Evolutionary conservation across 1,140 invertebrate genomes (phyloP).

Genomic region (Orius laevigatus): DNA sequence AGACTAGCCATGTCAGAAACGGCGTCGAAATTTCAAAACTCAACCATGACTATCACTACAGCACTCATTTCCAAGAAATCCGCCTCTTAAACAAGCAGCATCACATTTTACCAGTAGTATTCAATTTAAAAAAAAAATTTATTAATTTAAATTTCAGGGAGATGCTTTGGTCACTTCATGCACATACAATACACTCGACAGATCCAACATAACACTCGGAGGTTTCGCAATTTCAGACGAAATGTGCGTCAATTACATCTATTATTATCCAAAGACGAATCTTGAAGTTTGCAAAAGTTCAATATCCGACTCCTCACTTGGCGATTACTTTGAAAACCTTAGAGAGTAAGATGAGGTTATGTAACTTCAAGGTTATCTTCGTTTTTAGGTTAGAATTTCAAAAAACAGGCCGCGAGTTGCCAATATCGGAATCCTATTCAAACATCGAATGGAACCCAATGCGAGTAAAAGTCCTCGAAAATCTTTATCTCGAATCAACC

Average conservation of each 20-base stretch:
- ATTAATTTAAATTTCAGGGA: conserved; percentile 46
- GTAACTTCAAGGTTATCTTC: too few relatives aligned
- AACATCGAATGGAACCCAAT: conserved; percentile 70
- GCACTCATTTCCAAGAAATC: conserved; percentile 97
- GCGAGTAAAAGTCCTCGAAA: conserved; percentile 48
- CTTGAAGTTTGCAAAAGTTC: conserved; percentile 97
- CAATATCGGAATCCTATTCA: conserved; percentile 59
- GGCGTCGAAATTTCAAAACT: conserved; percentile 61
- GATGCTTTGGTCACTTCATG: conserved; percentile 86
- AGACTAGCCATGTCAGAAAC: conserved; percentile 69
- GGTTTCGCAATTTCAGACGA: conserved; percentile 96
- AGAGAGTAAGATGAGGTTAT: conserved; percentile 57
- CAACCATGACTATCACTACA: conserved; percentile 91
- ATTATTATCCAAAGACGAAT: conserved; percentile 84
- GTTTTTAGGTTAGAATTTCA: conserved; percentile 53
- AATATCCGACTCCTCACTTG: conserved; percentile 60
- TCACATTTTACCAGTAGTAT: conserved; percentile 65
- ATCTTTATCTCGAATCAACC: conserved; percentile 62
- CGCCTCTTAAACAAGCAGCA: conserved; percentile 62
- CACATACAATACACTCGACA: conserved; percentile 59
- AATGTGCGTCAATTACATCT: conserved; percentile 99
- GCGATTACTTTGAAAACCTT: conserved; percentile 74
- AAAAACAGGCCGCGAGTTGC: conserved; percentile 32
- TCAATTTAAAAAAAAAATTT: too few relatives aligned
- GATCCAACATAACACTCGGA: conserved; percentile 68